Evolutionary conservation across 2,888 invertebrate species (phyloP).

Genomic region (Melinaea marsaeus): DNA sequence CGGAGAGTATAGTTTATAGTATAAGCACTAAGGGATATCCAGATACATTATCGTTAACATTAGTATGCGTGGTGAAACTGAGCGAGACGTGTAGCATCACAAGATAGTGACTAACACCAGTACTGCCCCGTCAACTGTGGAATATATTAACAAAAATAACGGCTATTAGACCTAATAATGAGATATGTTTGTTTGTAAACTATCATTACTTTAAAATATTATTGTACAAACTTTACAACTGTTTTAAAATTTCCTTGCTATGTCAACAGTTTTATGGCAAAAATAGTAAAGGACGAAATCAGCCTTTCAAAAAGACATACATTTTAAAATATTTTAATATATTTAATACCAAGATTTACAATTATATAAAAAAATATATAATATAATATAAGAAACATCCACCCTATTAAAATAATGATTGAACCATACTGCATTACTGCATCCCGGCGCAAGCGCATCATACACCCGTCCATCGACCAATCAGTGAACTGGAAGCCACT

Average conservation of each 20-base stretch:
- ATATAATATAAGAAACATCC: background rate
- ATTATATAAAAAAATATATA: background rate
- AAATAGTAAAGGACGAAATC: no score
- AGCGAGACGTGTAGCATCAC: conserved; percentile 54
- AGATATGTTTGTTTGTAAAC: no score
- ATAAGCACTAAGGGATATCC: conserved; percentile 26
- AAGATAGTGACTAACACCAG: conserved; percentile 54
- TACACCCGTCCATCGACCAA: conserved; percentile 34
- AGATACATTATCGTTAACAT: conserved; percentile 33
- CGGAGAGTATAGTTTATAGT: conserved; percentile 21
- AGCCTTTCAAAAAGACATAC: no score
- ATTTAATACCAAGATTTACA: no score
- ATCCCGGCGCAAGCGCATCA: conserved; percentile 32
- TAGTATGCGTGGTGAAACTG: conserved; percentile 42
- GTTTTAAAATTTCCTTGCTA: no score
- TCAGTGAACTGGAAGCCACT: conserved; percentile 46
- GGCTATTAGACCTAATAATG: conserved; percentile 19
- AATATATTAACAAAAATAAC: conserved; percentile 38
- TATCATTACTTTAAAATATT: no score
- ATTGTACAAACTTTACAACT: no score
- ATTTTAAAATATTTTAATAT: no score
- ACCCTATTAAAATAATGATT: background rate
- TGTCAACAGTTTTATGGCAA: no score
- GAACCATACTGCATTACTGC: conserved; percentile 11
- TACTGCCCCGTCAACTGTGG: conserved; percentile 44